A percentile compares a stretch with the other conserved stretches of the same genome.
phyloP scores from a whole-genome alignment of 1,140 invertebrate genomes.

The Arctopsyche grandis region DNA sequence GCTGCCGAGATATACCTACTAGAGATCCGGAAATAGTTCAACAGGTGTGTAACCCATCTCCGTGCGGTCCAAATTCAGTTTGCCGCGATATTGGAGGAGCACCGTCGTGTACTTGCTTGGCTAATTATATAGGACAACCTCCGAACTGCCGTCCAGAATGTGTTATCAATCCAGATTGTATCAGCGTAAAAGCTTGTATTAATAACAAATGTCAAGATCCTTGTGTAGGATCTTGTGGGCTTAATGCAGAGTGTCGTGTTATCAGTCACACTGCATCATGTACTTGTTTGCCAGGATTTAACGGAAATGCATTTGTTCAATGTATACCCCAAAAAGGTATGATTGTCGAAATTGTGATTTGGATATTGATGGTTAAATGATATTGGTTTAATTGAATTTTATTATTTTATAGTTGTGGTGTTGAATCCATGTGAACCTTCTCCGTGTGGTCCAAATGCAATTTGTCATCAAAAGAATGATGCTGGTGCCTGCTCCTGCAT shows the following conservation, averaged over 20 bases:
- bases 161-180: slow-evolving; percentile 72
- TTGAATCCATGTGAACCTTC: slow-evolving; percentile 77
- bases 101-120: slow-evolving; percentile 71
- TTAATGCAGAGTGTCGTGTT: slow-evolving; percentile 70
- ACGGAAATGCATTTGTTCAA: slow-evolving; percentile 72
- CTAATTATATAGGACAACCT: slow-evolving; percentile 72
- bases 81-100: slow-evolving; percentile 69
- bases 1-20: slow-evolving; percentile 73
- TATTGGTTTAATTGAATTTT: background rate
- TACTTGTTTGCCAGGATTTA: slow-evolving; percentile 71
- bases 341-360: background rate
- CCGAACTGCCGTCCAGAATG: slow-evolving; percentile 76
- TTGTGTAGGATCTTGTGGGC: slow-evolving; percentile 73
- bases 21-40: slow-evolving; percentile 51
- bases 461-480: slow-evolving; percentile 72
- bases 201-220: slow-evolving; percentile 74
- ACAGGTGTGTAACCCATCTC: slow-evolving; percentile 69
- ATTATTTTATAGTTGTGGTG: slow-evolving; percentile 59
- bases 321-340: slow-evolving; percentile 62
- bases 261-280: slow-evolving; percentile 73
- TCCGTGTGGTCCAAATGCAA: slow-evolving; percentile 83
- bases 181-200: slow-evolving; percentile 71
- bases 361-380: background rate
- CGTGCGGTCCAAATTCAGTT: slow-evolving; percentile 74
- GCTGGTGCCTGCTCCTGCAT: slow-evolving; percentile 77